phyloP scores from a whole-genome alignment of 2,888 invertebrate species.

The Syritta pipiens region DNA sequence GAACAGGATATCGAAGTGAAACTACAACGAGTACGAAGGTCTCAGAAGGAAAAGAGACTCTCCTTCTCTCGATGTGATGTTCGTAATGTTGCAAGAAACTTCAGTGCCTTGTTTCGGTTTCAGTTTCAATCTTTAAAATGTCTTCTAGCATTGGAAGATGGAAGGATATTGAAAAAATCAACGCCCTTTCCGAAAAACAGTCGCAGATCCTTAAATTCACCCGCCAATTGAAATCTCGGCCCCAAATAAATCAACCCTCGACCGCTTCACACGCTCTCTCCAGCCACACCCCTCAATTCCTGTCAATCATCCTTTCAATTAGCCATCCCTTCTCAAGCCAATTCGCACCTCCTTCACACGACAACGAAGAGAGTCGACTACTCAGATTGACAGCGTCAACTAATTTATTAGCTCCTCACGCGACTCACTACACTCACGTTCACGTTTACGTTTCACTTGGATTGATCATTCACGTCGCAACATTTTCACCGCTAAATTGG shows the following conservation, averaged over 20 bases:
- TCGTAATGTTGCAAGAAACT: no score
- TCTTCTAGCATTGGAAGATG: no score
- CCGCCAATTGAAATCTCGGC: no score
- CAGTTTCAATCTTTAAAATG: no score
- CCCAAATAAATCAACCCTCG: not conserved
- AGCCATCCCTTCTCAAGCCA: conserved; percentile 1
- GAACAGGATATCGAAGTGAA: no score
- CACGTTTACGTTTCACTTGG: conserved; percentile 22
- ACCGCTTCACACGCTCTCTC: not conserved
- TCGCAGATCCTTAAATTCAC: no score
- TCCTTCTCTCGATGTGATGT: no score
- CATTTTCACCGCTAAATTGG: conserved; percentile 25
- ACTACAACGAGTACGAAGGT: no score
- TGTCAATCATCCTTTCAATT: conserved; percentile 29
- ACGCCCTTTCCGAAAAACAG: no score
- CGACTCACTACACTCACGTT: not conserved
- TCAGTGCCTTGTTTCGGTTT: no score
- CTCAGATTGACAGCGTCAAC: conserved; percentile 27
- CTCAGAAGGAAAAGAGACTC: no score
- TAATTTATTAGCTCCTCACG: not conserved
- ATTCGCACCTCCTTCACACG: not conserved
- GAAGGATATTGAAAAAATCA: no score
- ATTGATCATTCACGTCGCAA: conserved; percentile 26
- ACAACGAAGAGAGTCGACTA: not conserved
- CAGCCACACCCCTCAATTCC: not conserved